Evolutionary conservation across 2,797 vertebrate genomes (phyloP).

Genomic region (Sebastes dallii): DNA sequence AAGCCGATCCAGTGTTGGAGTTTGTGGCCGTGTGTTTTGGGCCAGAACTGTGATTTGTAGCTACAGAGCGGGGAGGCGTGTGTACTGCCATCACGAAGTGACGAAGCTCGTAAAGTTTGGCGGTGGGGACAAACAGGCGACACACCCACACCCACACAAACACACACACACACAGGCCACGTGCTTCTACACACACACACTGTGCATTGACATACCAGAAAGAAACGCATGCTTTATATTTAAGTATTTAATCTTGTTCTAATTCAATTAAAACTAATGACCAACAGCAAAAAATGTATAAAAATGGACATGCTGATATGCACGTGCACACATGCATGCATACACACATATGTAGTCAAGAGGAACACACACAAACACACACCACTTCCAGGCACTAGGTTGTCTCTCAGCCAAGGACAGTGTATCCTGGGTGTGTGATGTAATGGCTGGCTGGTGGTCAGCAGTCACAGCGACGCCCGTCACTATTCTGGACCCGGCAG

Average conservation of each 20-base stretch:
- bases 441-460: constrained; percentile 62
- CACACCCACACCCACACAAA: constrained; percentile 12
- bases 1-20: not conserved
- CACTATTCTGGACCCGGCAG: constrained; percentile 51
- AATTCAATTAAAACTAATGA: not conserved
- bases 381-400: not conserved
- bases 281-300: not conserved
- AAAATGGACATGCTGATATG: not conserved
- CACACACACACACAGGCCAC: constrained; percentile 7
- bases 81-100: not conserved
- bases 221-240: not conserved
- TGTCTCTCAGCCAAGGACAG: constrained; percentile 45
- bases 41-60: constrained; percentile 13
- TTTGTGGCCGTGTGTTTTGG: not conserved
- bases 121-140: not conserved
- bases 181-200: constrained; percentile 4
- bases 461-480: constrained; percentile 62
- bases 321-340: not conserved
- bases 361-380: not conserved
- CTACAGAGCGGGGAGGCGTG: not conserved
- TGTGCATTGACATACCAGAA: not conserved
- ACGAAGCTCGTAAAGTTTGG: constrained; percentile 17
- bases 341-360: not conserved
- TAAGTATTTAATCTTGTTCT: not conserved
- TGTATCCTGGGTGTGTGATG: constrained; percentile 67